Percentiles rank a stretch among this genome's conserved stretches.
Evolutionary conservation across 1,140 invertebrate genomes (phyloP).

Genomic region (Cherax quadricarinatus): DNA sequence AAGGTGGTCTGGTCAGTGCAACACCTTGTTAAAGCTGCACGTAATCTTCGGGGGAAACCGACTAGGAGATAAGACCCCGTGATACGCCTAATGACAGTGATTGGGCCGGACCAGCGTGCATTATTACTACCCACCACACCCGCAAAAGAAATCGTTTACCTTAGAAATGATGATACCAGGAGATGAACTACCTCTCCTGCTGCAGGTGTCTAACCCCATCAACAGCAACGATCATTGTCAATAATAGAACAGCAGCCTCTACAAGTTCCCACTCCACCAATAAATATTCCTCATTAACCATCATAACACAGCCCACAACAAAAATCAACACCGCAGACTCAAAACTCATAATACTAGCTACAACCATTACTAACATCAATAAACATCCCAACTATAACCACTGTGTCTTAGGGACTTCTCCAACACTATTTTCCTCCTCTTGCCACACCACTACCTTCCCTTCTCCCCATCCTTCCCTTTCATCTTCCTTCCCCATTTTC

Average conservation of each 20-base stretch:
- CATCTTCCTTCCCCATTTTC: not conserved
- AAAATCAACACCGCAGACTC: no score
- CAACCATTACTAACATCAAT: not conserved
- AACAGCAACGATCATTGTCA: not conserved
- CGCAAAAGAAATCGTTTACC: constrained; percentile 68
- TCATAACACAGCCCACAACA: no score
- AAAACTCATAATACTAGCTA: not conserved
- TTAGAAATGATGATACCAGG: constrained; percentile 51
- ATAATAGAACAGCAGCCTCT: not conserved
- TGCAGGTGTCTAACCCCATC: not conserved
- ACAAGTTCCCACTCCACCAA: no score
- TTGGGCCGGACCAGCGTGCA: constrained; percentile 57
- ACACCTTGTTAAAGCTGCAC: constrained; percentile 38
- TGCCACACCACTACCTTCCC: not conserved
- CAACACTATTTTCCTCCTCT: not conserved
- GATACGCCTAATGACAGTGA: constrained; percentile 69
- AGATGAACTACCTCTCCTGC: constrained; percentile 52
- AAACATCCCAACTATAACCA: not conserved
- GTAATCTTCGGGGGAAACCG: constrained; percentile 62
- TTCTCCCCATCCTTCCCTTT: not conserved
- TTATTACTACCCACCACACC: constrained; percentile 58
- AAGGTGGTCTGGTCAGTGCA: constrained; percentile 38
- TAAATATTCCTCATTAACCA: no score
- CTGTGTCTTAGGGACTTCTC: not conserved
- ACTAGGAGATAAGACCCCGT: constrained; percentile 52